Conservation (phyloP, 2,797 vertebrate genomes). For the Hippocampus kuda region DNA sequence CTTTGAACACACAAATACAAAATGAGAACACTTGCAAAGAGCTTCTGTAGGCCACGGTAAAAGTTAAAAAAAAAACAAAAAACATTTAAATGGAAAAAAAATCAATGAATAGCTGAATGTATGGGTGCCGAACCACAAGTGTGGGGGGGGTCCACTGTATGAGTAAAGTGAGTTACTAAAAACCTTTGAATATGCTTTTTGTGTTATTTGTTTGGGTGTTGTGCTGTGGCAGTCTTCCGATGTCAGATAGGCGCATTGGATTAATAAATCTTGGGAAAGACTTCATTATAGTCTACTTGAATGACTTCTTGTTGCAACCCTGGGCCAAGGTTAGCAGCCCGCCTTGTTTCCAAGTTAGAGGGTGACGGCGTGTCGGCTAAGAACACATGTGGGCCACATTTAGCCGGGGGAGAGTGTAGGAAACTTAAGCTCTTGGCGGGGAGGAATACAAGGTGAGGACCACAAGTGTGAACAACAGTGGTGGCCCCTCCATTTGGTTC, state of each 20-base stretch:
- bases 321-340: conserved; percentile 5
- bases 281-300: not conserved
- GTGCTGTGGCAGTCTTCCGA: not conserved
- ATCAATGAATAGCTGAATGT: no score
- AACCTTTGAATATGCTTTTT: no score
- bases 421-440: conserved; percentile 22
- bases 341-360: conserved; percentile 26
- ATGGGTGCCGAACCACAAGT: no score
- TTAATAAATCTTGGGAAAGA: not conserved
- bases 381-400: conserved; percentile 16
- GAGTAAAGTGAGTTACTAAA: no score
- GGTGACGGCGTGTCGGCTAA: not conserved
- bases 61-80: no score
- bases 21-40: no score
- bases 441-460: not conserved
- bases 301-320: not conserved
- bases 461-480: conserved; percentile 22
- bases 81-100: no score
- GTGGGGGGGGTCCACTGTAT: no score
- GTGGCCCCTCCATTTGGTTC: not conserved
- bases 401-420: conserved; percentile 12
- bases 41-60: no score
- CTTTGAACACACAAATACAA: no score
- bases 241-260: not conserved
- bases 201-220: no score